Percentiles rank a stretch among this genome's conserved stretches.
phyloP scores from a whole-genome alignment of 1,140 invertebrate species.

The Cyphomyrmex costatus region DNA sequence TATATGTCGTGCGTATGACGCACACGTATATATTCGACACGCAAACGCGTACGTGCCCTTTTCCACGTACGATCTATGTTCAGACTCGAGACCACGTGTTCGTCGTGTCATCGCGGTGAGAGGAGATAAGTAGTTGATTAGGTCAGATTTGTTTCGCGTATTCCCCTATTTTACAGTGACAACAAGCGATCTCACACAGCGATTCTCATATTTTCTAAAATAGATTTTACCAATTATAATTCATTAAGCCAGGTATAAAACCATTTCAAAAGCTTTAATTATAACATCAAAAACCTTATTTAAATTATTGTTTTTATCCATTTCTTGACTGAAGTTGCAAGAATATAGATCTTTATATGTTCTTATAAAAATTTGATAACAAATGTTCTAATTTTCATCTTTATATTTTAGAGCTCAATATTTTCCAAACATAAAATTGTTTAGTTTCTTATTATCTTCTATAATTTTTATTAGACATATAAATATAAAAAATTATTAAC shows the following conservation, averaged over 20 bases:
- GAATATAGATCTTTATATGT: neutral
- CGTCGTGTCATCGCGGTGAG: neutral
- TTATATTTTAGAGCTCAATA: neutral
- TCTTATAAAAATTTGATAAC: neutral
- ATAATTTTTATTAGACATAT: neutral
- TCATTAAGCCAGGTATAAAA: neutral
- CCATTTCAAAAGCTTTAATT: neutral
- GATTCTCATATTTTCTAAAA: slow-evolving; percentile 6
- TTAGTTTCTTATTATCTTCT: neutral
- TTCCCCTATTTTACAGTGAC: neutral
- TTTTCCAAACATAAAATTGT: neutral
- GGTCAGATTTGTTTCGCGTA: neutral
- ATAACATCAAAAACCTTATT: neutral
- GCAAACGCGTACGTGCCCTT: slow-evolving; percentile 4
- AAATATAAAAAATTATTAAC: no score
- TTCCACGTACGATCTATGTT: neutral
- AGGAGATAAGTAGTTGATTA: slow-evolving; percentile 19
- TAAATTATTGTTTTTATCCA: neutral
- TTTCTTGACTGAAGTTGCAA: neutral
- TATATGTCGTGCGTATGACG: neutral
- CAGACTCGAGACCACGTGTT: neutral
- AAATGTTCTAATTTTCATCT: neutral
- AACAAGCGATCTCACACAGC: neutral
- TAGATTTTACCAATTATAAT: neutral
- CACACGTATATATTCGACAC: neutral